Base-by-base conservation (phyloP, 2,888 invertebrate genomes). In the Standfussiana lucernea region DNA sequence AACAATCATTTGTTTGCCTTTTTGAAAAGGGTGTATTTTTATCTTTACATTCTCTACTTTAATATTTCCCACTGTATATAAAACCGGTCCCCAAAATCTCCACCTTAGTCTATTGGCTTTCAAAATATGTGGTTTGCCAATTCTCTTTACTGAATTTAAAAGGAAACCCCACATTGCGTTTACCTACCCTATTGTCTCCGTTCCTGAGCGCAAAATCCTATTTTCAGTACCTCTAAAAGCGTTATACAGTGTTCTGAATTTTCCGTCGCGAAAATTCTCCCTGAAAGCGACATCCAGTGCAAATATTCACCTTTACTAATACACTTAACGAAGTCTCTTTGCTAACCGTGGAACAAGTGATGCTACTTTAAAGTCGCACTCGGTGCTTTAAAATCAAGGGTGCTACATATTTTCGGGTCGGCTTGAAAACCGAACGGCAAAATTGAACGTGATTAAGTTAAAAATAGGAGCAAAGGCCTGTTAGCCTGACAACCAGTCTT, bases 251-350 rank as follows among this genome's bases (percentile, higher is more conserved):
- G 37, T 66, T 78, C 47, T 74, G 65, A 74, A 83, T 72, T 84
- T 84, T 72, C 74, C 35, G 61, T 72, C 69, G 66, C 28, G 72
- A 78, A 84, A 81, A 71, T 85, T 72, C 67, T 70, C 42, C 65
- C 65, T 61, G 50, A 67, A 78, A 75, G 56, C 84, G 80, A 85
- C 85, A 82, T 82, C 32, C 59, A 71, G 72, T 47, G 79, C 79
- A 84, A 85, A 84, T 85, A 85, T 84, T 84, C 81, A 74, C 84
- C 82, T 84, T 65, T 50, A 53, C 85, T 84, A 85, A 84, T 85
- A 85, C 79, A 85, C 85, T 84, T 85, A 80, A 73, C 77, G 73
- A 80, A 83, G 83, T 83, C 71, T 80, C 83, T 83, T 84, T 80
- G 67, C 84, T 74, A 81, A 80, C 70, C 77, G 62, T 61, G n/a